Conservation (phyloP, 2,888 invertebrate species). For the Chrysolina americana region DNA sequence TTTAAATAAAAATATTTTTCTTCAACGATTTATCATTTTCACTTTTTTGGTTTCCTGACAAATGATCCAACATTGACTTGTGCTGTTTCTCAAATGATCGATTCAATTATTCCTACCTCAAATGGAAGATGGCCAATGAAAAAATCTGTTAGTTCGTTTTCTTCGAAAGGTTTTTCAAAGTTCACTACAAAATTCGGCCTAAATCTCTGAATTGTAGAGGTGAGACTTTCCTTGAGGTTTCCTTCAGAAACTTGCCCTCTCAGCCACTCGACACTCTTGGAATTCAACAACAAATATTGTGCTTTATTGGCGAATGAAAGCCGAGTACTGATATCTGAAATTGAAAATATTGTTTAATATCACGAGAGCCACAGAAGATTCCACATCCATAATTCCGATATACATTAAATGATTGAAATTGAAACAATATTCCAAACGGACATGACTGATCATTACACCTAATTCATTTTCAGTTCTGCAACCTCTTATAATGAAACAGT, state of each 20-base stretch:
- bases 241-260: conserved; percentile 74
- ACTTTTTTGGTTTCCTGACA: too few species aligned
- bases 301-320: conserved; percentile 86
- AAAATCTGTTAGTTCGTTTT: conserved; percentile 80
- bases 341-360: background rate
- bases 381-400: too few species aligned
- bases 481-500: too few species aligned
- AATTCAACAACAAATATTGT: conserved; percentile 87
- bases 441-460: too few species aligned
- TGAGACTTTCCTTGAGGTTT: conserved; percentile 72
- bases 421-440: too few species aligned
- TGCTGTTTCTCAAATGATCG: too few species aligned
- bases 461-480: too few species aligned
- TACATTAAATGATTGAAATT: too few species aligned
- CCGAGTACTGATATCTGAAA: conserved; percentile 59
- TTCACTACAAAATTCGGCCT: conserved; percentile 91
- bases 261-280: conserved; percentile 83
- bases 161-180: conserved; percentile 81
- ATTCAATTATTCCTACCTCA: conserved; percentile 74
- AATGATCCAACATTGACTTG: too few species aligned
- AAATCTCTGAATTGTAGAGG: conserved; percentile 78
- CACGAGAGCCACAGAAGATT: too few species aligned
- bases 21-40: too few species aligned
- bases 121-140: conserved; percentile 78
- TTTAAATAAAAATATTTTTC: too few species aligned